A percentile compares a stretch with the other conserved stretches of the same genome.
phyloP scores from a whole-genome alignment of 2,888 invertebrate genomes.

The Criorhina ranunculi region DNA sequence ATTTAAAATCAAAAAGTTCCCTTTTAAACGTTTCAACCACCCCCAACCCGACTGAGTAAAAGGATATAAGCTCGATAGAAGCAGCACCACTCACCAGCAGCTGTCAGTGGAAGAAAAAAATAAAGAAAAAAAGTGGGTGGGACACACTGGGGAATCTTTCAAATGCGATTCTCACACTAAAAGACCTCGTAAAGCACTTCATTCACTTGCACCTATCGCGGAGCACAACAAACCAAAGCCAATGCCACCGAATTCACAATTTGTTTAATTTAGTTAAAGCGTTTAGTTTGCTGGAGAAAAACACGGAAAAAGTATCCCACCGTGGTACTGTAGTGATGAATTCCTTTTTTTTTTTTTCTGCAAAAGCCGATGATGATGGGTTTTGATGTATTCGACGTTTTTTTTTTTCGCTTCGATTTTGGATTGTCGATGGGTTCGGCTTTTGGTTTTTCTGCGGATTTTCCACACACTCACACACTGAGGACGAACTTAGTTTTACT shows the following conservation, averaged over 20 bases:
- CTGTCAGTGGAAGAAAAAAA: constrained; percentile 55
- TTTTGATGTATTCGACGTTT: constrained; percentile 70
- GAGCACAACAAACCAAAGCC: constrained; percentile 48
- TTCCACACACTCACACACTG: constrained; percentile 9
- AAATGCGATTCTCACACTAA: constrained; percentile 39
- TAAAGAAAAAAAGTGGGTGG: constrained; percentile 70
- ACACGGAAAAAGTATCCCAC: constrained; percentile 28
- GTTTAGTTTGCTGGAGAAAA: constrained; percentile 44
- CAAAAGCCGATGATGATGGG: constrained; percentile 73
- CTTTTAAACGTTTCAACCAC: not conserved
- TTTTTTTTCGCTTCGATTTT: constrained; percentile 32
- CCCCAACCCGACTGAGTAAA: constrained; percentile 3
- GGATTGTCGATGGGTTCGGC: constrained; percentile 22
- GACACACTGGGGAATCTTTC: constrained; percentile 61
- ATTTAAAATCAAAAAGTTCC: not conserved
- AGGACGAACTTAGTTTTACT: constrained; percentile 20
- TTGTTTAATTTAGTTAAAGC: constrained; percentile 67
- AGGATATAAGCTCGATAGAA: constrained; percentile 19
- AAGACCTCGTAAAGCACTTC: constrained; percentile 41
- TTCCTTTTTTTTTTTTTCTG: constrained; percentile 24
- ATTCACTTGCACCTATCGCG: constrained; percentile 52
- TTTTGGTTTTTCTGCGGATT: constrained; percentile 19
- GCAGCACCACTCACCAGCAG: constrained; percentile 54
- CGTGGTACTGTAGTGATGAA: constrained; percentile 29
- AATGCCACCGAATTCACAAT: constrained; percentile 51